Evolutionary conservation across 2,888 invertebrate genomes (phyloP).

Genomic region (Horisme vitalbata): DNA sequence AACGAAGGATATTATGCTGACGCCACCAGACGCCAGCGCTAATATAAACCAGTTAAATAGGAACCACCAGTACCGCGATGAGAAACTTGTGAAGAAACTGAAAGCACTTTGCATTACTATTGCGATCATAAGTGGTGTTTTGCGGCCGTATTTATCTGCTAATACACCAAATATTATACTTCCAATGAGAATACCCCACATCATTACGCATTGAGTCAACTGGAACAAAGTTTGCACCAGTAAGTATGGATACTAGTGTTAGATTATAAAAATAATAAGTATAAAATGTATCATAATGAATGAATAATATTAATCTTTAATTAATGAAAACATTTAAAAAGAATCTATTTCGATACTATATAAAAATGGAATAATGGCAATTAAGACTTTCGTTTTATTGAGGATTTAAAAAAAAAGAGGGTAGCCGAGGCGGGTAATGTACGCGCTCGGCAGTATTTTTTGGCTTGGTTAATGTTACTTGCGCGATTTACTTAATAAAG

Average conservation of each 20-base stretch:
- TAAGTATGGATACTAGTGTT: conserved; percentile 27
- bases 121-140: conserved; percentile 79
- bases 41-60: conserved; percentile 78
- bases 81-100: conserved; percentile 77
- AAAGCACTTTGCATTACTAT: conserved; percentile 79
- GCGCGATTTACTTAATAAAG: too few species aligned
- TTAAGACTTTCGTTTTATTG: too few species aligned
- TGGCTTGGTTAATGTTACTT: too few species aligned
- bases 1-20: conserved; percentile 85
- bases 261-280: too few species aligned
- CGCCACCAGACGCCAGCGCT: conserved; percentile 84
- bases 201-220: conserved; percentile 83
- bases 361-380: too few species aligned
- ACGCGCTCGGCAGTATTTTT: too few species aligned
- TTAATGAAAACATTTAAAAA: too few species aligned
- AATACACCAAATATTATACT: conserved; percentile 83
- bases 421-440: too few species aligned
- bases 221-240: conserved; percentile 44
- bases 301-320: too few species aligned
- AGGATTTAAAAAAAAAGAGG: too few species aligned
- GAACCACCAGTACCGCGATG: conserved; percentile 81
- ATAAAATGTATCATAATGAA: too few species aligned
- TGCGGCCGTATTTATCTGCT: conserved; percentile 85
- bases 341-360: too few species aligned
- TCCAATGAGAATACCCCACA: conserved; percentile 85